Evolutionary conservation across 2,113 vertebrate species (phyloP), one percentile per base, ranked within the genome.

Genomic region (Laticauda laticaudata): DNA sequence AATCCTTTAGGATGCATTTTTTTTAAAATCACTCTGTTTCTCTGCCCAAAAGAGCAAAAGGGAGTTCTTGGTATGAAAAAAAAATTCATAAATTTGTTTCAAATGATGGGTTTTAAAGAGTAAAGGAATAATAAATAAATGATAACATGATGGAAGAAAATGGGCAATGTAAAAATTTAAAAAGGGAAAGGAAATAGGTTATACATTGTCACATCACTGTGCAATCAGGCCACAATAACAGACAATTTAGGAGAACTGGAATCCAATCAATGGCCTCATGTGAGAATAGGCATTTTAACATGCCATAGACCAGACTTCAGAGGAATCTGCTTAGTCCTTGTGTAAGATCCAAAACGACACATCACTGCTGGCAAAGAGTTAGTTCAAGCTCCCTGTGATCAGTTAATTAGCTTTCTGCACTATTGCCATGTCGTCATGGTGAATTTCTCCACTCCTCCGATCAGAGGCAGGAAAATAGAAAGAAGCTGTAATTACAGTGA

Each of bases 401-500:
- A 96, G 97, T 96, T 97, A 97, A 97, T 98, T 97, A 97, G 97
- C 96, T 97, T 95, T 96, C 96, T 87, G 94, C 45, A 95, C 97
- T 98, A 98, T 95, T 96, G 97, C 96, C 95, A 93, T 93, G 96
- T 97, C 97, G 96, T 97, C 97, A 97, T 97, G 97, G 95, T 96
- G 95, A 97, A 97, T 96, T 94, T 97, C 96, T 96, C 97, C 95
- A 96, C 95, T 95, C 92, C 97, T 96, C 96, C 93, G 96, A 96
- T 94, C 97, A 97, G 94, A 96, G 97, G 96, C 92, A 95, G 96
- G 95, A 96, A 97, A 98, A 97, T 92, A 97, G 92, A 95, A 92
- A 97, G 97, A 97, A 97, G 97, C 97, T 97, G 98, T 98, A 98
- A 98, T 99, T 98, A 98, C 97, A 97, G 95, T 89, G 97, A 97